Conservation (phyloP, 2,797 vertebrate species). For the Typhlichthys subterraneus region DNA sequence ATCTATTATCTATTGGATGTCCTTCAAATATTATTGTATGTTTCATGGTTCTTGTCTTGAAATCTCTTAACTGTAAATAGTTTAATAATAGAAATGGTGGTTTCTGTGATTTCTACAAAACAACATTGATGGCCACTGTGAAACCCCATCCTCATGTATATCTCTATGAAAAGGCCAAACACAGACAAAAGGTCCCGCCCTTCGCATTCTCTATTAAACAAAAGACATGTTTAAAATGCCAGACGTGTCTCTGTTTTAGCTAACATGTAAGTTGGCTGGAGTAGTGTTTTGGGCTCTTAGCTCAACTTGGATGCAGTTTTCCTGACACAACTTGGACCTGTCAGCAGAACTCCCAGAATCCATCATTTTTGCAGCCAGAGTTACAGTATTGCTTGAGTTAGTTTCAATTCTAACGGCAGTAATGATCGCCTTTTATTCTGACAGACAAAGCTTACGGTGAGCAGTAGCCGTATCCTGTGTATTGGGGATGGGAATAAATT, state of each 20-base stretch:
- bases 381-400: neutral
- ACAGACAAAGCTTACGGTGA: conserved; percentile 24
- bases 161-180: conserved; percentile 31
- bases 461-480: conserved; percentile 23
- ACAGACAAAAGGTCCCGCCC: conserved; percentile 24
- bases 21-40: conserved; percentile 19
- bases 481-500: conserved; percentile 14
- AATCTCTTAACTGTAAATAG: conserved; percentile 38
- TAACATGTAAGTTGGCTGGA: conserved; percentile 20
- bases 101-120: conserved; percentile 19
- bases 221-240: conserved; percentile 10
- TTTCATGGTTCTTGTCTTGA: conserved; percentile 26
- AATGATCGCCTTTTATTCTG: neutral
- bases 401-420: neutral
- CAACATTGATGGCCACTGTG: neutral
- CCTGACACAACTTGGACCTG: conserved; percentile 15
- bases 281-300: conserved; percentile 17
- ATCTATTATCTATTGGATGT: neutral
- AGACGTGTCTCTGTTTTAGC: conserved; percentile 22
- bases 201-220: conserved; percentile 15
- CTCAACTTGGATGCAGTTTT: conserved; percentile 15
- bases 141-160: conserved; percentile 36
- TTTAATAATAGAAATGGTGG: conserved; percentile 10
- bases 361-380: neutral
- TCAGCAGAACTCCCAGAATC: neutral